Evolutionary conservation across 2,113 vertebrate species (phyloP).

Genomic region (Forbesichthys agassizii): DNA sequence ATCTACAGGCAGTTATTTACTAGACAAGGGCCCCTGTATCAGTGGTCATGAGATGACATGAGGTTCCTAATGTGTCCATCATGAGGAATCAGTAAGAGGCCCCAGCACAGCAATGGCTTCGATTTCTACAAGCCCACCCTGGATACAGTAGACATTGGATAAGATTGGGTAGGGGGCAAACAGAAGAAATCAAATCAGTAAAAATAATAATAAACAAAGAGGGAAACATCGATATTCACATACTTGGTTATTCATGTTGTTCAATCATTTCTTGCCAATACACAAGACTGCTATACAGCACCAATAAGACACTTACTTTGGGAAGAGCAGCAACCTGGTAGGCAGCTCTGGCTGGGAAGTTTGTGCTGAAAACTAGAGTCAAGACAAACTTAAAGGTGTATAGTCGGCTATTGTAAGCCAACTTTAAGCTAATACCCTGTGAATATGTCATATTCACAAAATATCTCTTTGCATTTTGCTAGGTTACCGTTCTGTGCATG

Average conservation of each 20-base stretch:
- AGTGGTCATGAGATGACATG: not conserved
- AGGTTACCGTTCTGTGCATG: too few species aligned
- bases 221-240: not conserved
- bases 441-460: too few species aligned
- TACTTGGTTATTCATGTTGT: not conserved
- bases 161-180: not conserved
- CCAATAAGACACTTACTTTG: slow-evolving; percentile 60
- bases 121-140: slow-evolving; percentile 79
- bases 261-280: not conserved
- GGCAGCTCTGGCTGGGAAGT: slow-evolving; percentile 79
- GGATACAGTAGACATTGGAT: slow-evolving; percentile 5
- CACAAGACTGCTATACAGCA: too few species aligned
- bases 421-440: too few species aligned
- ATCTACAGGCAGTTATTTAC: not conserved
- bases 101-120: slow-evolving; percentile 77
- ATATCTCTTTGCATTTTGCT: too few species aligned
- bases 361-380: slow-evolving; percentile 70
- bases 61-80: slow-evolving; percentile 28
- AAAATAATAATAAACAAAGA: not conserved
- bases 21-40: not conserved
- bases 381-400: not conserved
- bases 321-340: slow-evolving; percentile 78
- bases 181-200: not conserved
- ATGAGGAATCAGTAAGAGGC: slow-evolving; percentile 60
- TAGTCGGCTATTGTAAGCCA: too few species aligned